Evolutionary conservation across 2,113 vertebrate genomes (phyloP).

Genomic region (Leucopsar rothschildi): DNA sequence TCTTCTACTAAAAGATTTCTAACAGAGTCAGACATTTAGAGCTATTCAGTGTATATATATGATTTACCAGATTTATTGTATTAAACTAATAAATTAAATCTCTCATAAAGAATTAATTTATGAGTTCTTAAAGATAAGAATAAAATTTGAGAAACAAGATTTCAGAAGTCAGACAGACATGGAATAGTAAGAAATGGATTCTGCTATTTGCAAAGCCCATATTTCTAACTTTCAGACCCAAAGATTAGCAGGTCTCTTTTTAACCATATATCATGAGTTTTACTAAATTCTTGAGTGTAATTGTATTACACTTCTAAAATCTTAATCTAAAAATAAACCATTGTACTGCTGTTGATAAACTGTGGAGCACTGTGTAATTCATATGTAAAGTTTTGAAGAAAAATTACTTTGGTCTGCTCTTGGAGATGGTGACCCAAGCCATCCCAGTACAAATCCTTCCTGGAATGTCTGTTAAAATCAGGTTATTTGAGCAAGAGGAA

Average conservation of each 20-base stretch:
- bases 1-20: neutral
- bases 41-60: neutral
- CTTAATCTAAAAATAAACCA: neutral
- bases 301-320: neutral
- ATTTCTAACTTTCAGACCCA: neutral
- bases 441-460: neutral
- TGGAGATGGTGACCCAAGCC: neutral
- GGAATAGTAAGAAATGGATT: neutral
- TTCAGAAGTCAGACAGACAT: neutral
- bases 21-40: neutral
- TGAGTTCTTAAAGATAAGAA: neutral
- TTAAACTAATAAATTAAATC: neutral
- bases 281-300: neutral
- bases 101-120: neutral
- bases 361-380: neutral
- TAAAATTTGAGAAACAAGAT: neutral
- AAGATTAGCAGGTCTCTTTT: neutral
- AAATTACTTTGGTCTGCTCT: neutral
- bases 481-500: neutral
- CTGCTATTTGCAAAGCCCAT: neutral
- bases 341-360: neutral
- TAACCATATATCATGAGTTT: neutral
- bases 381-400: neutral
- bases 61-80: neutral
- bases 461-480: neutral